Evolutionary conservation across 2,888 invertebrate species (phyloP), one percentile per base, ranked within the genome.

Genomic region (Epinotia bilunana): DNA sequence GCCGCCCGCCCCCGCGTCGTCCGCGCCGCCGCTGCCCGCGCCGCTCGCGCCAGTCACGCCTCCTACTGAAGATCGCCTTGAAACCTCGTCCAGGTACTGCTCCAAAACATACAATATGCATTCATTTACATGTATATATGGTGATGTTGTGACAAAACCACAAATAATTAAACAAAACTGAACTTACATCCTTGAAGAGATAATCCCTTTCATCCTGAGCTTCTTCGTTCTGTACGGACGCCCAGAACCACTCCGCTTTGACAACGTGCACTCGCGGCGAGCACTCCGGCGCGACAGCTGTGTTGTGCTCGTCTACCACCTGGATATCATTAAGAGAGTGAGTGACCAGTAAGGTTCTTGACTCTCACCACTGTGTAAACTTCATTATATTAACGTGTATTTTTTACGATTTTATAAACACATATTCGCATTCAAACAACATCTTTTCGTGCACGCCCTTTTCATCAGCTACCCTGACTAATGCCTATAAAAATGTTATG

Each of bases 171-270:
- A 6, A 20, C 33, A 6, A 2, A 33, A 12, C 13, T 12, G 0
- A 39, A 60, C 96, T 96, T 94, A 97, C 97, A 91, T 97, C 97
- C 91, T 97, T 97, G 86, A 98, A 98, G 20, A 97, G 95, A 92
- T 98, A 98, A 81, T 98, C 97, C 86, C 96, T 96, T 90, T 99
- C 99, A 85, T 97, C 97, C 77, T 98, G 98, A 83, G 98, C 97
- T 80, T 97, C 97, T 84, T 98, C 98, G 94, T 99, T 98, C 92
- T 99, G 99, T 78, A 99, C 98, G 65, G 99, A 98, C 57, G 98
- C 98, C 99, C 99, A 99, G 93, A 99, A 99, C 99, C 99, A 99
- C 94, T 99, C 98, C 7, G 97, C 97, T 91, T 97, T 98, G 72
- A 98, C 97, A 78, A 98, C 95, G 87, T 96, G 96, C 43, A 97